phyloP scores from a whole-genome alignment of 1,140 invertebrate species.

The Rhopalosiphum padi region DNA sequence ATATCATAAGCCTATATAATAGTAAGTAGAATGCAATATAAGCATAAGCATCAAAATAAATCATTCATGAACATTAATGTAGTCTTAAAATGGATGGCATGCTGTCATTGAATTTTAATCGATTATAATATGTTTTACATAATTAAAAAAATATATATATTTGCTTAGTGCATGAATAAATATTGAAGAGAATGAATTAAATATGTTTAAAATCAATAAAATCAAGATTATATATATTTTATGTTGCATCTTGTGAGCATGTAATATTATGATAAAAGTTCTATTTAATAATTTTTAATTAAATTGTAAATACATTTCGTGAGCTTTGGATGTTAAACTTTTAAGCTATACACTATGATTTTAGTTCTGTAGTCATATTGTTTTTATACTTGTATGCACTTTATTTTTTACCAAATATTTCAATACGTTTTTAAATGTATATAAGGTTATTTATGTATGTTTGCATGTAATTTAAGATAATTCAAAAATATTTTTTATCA shows the following conservation, averaged over 20 bases:
- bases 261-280: not conserved
- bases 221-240: not conserved
- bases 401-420: not conserved
- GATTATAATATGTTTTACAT: constrained; percentile 2
- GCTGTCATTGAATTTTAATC: constrained; percentile 50
- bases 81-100: constrained; percentile 33
- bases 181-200: not conserved
- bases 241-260: constrained; percentile 53
- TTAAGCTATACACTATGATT: not conserved
- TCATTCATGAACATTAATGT: constrained; percentile 46
- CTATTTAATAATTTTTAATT: constrained; percentile 21
- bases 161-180: constrained; percentile 23
- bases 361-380: not conserved
- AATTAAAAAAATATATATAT: not conserved
- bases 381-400: not conserved
- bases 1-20: constrained; percentile 29
- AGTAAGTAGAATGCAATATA: constrained; percentile 29
- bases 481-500: not conserved
- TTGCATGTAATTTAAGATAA: not conserved
- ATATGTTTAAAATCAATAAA: not conserved
- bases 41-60: not conserved
- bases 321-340: not conserved
- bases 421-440: not conserved
- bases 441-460: not conserved
- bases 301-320: constrained; percentile 24